Conservation (phyloP, 1,140 invertebrate genomes). For the Prorops nasuta region DNA sequence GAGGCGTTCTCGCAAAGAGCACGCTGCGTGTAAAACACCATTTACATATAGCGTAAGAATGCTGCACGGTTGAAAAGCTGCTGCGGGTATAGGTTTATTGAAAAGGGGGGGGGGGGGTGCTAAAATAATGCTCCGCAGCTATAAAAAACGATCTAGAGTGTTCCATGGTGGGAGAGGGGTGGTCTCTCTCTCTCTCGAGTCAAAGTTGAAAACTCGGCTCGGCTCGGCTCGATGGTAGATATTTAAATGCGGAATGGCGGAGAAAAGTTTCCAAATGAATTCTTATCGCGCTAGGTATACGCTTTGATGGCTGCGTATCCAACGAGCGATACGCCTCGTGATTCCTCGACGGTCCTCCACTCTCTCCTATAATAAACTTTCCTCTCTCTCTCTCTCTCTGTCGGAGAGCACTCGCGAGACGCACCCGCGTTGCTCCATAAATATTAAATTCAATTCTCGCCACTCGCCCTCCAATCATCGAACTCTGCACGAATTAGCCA, state of each 20-base stretch:
- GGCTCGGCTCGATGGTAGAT: no score
- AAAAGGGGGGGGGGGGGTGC: neutral
- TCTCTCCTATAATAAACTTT: constrained; percentile 31
- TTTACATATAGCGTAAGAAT: no score
- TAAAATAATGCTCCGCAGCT: neutral
- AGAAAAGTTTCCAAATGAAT: constrained; percentile 36
- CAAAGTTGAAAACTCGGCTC: no score
- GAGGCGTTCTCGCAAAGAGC: no score
- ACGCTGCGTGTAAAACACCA: no score
- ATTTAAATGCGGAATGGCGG: neutral
- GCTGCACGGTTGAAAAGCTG: no score
- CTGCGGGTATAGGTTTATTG: no score
- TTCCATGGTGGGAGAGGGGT: no score
- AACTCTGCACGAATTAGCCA: no score
- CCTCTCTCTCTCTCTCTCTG: constrained; percentile 11
- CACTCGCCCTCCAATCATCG: no score
- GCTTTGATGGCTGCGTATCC: constrained; percentile 30
- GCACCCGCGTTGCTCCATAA: constrained; percentile 21
- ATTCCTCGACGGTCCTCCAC: constrained; percentile 26
- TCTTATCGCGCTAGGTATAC: constrained; percentile 35
- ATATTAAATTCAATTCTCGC: constrained; percentile 28
- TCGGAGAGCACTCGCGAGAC: constrained; percentile 12
- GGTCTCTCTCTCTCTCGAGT: no score
- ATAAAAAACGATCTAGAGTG: neutral
- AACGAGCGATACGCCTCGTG: constrained; percentile 26